phyloP scores from a whole-genome alignment of 2,888 invertebrate species.

The Dione vanillae region DNA sequence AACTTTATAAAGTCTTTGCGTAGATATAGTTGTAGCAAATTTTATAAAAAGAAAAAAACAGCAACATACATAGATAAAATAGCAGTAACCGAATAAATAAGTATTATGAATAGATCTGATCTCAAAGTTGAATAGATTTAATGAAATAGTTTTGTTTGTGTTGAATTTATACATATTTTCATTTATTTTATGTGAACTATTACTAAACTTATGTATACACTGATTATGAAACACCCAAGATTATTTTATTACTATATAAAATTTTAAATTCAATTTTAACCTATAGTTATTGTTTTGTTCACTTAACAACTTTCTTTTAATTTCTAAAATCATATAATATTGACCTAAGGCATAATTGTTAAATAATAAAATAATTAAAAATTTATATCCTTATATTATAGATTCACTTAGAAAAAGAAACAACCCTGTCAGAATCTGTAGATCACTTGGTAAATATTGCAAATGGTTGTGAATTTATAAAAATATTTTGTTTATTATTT shows the following conservation, averaged over 20 bases:
- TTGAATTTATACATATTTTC: background rate
- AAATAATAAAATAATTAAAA: background rate
- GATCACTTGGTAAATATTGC: background rate
- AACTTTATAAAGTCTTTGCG: background rate
- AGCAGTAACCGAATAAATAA: slow-evolving; percentile 19
- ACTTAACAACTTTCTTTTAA: no score
- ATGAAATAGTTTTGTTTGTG: slow-evolving; percentile 7
- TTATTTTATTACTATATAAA: no score
- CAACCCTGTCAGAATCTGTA: background rate
- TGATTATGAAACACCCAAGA: no score
- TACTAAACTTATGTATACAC: no score
- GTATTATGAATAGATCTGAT: slow-evolving; percentile 28
- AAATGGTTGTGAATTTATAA: background rate
- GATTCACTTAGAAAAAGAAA: background rate
- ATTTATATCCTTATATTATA: background rate
- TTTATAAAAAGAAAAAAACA: background rate
- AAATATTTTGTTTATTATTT: background rate
- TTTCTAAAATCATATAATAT: no score
- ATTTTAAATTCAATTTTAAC: no score
- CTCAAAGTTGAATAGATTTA: slow-evolving; percentile 19
- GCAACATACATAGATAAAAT: background rate
- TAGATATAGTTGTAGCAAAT: background rate
- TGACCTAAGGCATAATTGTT: no score
- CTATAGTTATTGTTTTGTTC: no score
- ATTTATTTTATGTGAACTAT: no score